A percentile compares a stretch with the other conserved stretches of the same genome.
These are phyloP conservation scores for Tauraco hartlaubi DNA, from an alignment of 2,797 vertebrate species.

Conservation along the genomic window DNA sequence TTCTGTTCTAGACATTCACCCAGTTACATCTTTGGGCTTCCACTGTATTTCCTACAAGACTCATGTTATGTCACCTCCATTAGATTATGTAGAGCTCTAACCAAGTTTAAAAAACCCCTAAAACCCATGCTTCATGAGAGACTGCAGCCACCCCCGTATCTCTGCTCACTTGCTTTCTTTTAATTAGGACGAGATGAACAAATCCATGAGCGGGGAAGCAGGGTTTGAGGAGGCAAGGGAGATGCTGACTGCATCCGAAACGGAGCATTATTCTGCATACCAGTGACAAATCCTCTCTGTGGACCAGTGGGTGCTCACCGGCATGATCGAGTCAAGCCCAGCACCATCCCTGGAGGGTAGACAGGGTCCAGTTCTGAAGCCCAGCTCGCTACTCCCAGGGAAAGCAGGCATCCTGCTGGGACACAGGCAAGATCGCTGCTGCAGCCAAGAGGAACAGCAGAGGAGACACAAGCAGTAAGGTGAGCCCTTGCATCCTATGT, in stretches of 20 bases:
- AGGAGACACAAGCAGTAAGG: not conserved
- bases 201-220: not conserved
- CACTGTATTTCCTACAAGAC: not conserved
- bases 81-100: not conserved
- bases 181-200: constrained; percentile 6
- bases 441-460: not conserved
- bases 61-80: not conserved
- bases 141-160: not conserved
- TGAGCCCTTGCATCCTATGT: not conserved
- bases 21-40: not conserved
- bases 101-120: not conserved
- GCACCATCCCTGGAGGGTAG: fast-evolving
- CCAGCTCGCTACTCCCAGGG: not conserved
- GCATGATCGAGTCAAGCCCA: not conserved
- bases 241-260: not conserved
- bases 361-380: not conserved
- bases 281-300: not conserved
- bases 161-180: not conserved
- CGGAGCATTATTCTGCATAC: not conserved
- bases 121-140: not conserved
- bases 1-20: not conserved
- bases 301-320: not conserved
- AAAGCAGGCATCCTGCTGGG: not conserved
- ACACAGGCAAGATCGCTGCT: not conserved
- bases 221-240: not conserved